Percentiles rank a stretch among this genome's conserved stretches.
Evolutionary conservation across 2,113 vertebrate genomes (phyloP).

Genomic region (Mohoua ochrocephala): DNA sequence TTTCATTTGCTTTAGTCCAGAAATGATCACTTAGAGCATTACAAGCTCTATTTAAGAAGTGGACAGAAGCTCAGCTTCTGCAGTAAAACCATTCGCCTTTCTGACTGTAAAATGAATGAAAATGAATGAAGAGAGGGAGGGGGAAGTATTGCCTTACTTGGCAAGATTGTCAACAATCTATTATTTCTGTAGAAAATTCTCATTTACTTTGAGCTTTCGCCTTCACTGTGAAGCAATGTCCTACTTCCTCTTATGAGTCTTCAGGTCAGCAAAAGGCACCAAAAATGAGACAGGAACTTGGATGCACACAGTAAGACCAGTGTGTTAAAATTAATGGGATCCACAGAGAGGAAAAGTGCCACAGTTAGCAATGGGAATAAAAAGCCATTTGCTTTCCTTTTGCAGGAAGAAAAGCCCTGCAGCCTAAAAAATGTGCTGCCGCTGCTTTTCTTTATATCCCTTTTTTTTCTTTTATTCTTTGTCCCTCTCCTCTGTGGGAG

Average conservation of each 20-base stretch:
- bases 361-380: neutral
- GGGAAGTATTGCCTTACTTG: neutral
- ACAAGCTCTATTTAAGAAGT: neutral
- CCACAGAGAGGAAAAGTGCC: neutral
- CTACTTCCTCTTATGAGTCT: neutral
- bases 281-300: neutral
- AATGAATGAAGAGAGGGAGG: neutral
- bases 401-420: neutral
- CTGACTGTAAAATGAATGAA: neutral
- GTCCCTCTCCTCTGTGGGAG: neutral
- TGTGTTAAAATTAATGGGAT: constrained; percentile 26
- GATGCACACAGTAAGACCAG: neutral
- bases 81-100: neutral
- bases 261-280: neutral
- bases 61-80: neutral
- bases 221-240: neutral
- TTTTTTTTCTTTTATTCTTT: neutral
- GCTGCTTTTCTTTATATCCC: neutral
- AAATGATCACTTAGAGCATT: neutral
- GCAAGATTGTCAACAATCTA: neutral
- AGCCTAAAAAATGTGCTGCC: neutral
- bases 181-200: neutral
- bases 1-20: neutral
- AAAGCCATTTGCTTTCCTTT: neutral
- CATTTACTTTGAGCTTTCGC: neutral